Evolutionary conservation across 2,888 invertebrate species (phyloP).

Genomic region (Harpalus rubripes): DNA sequence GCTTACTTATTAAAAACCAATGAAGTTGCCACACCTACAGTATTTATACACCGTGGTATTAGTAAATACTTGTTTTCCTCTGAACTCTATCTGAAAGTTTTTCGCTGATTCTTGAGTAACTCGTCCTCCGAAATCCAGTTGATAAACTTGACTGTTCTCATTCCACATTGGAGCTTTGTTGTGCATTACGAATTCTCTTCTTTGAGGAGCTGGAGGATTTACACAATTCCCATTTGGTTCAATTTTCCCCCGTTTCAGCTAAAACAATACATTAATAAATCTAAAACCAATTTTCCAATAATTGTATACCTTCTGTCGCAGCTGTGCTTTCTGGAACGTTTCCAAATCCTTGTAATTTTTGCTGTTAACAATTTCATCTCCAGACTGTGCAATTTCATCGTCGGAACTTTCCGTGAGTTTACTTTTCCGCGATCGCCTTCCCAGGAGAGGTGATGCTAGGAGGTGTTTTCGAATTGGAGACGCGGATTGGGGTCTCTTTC

Average conservation of each 20-base stretch:
- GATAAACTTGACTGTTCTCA: conserved; percentile 99
- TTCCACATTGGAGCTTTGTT: conserved; percentile 97
- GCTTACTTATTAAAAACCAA: no score
- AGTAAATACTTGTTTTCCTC: conserved; percentile 91
- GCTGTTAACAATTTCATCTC: conserved; percentile 82
- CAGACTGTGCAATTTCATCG: conserved; percentile 84
- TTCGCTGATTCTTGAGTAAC: conserved; percentile 99
- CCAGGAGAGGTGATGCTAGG: conserved; percentile 89
- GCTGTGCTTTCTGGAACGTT: conserved; percentile 94
- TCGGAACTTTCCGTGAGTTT: conserved; percentile 90
- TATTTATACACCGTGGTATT: no score
- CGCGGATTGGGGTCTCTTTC: conserved; percentile 87
- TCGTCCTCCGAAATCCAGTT: conserved; percentile 98
- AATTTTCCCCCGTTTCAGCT: conserved; percentile 87
- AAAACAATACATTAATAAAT: conserved; percentile 70
- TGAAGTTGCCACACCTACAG: no score
- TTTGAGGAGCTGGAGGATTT: conserved; percentile 78
- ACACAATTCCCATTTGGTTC: conserved; percentile 78
- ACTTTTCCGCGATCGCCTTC: conserved; percentile 86
- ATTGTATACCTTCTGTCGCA: conserved; percentile 89
- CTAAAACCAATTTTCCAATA: conserved; percentile 53
- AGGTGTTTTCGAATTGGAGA: conserved; percentile 89
- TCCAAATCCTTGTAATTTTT: conserved; percentile 92
- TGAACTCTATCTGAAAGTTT: conserved; percentile 99
- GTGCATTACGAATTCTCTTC: conserved; percentile 95